A percentile compares a stretch with the other conserved stretches of the same genome.
These are phyloP conservation scores for Lathronympha strigana DNA, from an alignment of 2,888 invertebrate species.

Conservation along the genomic window DNA sequence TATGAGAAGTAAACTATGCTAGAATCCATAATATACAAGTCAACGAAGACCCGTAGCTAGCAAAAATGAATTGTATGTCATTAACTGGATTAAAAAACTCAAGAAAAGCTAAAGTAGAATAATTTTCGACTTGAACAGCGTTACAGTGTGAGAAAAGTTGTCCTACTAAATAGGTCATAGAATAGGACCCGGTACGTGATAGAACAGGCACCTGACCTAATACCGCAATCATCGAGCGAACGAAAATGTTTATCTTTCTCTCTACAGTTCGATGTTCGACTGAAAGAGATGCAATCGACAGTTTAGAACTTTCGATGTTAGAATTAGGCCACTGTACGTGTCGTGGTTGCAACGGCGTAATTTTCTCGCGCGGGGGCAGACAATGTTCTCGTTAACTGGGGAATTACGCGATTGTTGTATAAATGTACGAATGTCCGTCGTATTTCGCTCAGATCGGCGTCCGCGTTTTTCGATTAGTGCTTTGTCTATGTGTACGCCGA, in stretches of 20 bases:
- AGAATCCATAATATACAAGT: too few relatives aligned
- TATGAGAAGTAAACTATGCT: too few relatives aligned
- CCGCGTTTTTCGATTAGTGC: constrained; percentile 8
- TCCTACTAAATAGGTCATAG: constrained; percentile 1
- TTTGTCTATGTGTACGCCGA: constrained; percentile 2
- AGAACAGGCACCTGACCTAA: too few relatives aligned
- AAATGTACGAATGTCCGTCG: constrained; percentile 3
- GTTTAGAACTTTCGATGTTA: too few relatives aligned
- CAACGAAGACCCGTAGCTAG: too few relatives aligned
- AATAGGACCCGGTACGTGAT: neutral
- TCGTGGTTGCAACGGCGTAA: constrained; percentile 7
- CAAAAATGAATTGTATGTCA: too few relatives aligned
- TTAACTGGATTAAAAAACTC: too few relatives aligned
- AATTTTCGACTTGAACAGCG: neutral
- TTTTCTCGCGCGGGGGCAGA: neutral
- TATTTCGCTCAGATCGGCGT: neutral
- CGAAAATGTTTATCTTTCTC: too few relatives aligned
- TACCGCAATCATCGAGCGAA: too few relatives aligned
- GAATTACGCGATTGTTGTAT: constrained; percentile 12
- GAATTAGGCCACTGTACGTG: neutral
- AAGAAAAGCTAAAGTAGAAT: neutral
- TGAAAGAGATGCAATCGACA: too few relatives aligned
- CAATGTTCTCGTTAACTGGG: constrained; percentile 12
- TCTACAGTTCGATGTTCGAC: too few relatives aligned
- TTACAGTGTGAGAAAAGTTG: neutral